Conservation (phyloP, 1,140 invertebrate genomes). For the Lucilia cuprina region DNA sequence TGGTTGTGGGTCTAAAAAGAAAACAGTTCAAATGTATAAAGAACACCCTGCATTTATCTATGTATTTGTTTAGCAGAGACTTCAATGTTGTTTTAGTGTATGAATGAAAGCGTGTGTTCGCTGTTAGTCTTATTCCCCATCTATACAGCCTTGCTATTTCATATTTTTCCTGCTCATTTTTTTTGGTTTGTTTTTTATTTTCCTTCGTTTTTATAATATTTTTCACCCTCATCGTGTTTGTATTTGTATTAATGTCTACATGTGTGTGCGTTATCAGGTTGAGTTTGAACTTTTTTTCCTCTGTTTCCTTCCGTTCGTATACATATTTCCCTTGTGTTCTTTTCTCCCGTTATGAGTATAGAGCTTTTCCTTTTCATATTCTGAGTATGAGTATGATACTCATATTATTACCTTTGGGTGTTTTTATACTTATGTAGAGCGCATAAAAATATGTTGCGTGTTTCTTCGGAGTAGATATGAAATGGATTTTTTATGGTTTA, state of each 20-base stretch:
- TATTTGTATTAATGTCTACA: background rate
- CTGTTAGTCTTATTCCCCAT: background rate
- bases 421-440: background rate
- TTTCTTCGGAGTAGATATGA: background rate
- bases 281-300: background rate
- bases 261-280: background rate
- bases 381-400: background rate
- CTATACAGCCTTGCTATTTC: background rate
- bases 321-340: background rate
- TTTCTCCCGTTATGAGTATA: background rate
- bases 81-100: slow-evolving; percentile 27
- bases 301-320: background rate
- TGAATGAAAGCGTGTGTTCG: background rate
- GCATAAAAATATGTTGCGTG: background rate
- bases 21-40: background rate
- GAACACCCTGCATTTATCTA: background rate
- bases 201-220: background rate
- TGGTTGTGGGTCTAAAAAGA: background rate
- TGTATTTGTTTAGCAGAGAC: slow-evolving; percentile 14
- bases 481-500: background rate
- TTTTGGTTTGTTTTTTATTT: background rate
- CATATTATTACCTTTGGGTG: background rate
- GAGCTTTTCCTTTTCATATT: background rate
- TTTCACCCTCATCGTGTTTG: background rate
- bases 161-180: slow-evolving; percentile 5